phyloP scores from a whole-genome alignment of 2,888 invertebrate genomes.

The Hetaerina titia region DNA sequence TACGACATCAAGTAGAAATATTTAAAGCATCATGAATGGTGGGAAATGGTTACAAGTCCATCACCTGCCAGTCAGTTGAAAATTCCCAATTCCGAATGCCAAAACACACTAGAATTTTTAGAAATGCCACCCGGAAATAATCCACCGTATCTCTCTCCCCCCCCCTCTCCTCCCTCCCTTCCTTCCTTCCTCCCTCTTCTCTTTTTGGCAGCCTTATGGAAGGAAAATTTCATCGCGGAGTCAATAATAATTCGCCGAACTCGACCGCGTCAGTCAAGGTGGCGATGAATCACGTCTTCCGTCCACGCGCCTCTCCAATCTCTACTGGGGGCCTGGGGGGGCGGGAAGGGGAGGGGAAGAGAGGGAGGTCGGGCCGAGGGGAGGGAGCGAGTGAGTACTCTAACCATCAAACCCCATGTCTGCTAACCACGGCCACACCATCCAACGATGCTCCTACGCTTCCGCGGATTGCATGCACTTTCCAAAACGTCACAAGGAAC shows the following conservation, averaged over 20 bases:
- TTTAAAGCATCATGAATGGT: background rate
- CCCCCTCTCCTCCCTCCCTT: too few relatives aligned
- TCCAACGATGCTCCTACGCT: background rate
- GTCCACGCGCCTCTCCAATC: background rate
- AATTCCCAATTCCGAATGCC: background rate
- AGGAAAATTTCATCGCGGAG: conserved; percentile 26
- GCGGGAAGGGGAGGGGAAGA: background rate
- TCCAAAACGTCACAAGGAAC: too few relatives aligned
- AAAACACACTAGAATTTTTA: conserved; percentile 27
- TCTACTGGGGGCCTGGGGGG: background rate
- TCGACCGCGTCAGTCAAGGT: conserved; percentile 6
- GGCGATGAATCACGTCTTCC: conserved; percentile 1
- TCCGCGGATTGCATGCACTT: background rate
- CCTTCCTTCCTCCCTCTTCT: background rate
- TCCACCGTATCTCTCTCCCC: background rate
- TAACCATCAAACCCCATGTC: background rate
- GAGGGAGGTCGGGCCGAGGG: background rate
- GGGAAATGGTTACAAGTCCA: background rate
- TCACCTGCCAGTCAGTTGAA: conserved; percentile 19
- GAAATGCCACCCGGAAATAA: conserved; percentile 19
- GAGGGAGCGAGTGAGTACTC: background rate
- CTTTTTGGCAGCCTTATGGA: background rate
- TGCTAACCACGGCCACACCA: background rate
- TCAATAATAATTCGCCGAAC: conserved; percentile 16
- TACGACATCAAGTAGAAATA: background rate